Evolutionary conservation across 1,140 invertebrate species (phyloP), one percentile per base, ranked within the genome.

Genomic region (Sarcophaga bullata): DNA sequence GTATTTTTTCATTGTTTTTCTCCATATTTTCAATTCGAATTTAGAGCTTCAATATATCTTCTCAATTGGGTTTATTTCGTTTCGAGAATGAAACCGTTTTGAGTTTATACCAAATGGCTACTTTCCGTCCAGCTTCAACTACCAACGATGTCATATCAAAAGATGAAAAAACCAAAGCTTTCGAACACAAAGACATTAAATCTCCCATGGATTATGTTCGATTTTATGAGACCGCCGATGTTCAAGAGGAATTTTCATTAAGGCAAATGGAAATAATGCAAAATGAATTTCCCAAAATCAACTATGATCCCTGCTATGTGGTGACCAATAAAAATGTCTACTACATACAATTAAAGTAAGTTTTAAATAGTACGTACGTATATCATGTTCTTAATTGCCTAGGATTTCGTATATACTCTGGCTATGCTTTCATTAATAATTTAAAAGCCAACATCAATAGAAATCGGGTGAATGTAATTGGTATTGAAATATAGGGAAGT

Each of bases 241-340:
- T 84, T 0, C 84, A 84, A 37, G 86, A 85, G 68, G 87, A 88
- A 48, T 90, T 84, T 58, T 88, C 88, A 0, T 72, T 89, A 75
- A 84, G 87, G 0, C 88, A 90, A 84, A 86, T 87, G 86, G 88
- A 90, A 76, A 87, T 90, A 46, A 88, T 90, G 88, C 85, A 88
- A 72, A 83, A 81, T 47, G 88, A 89, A 83, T 90, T 90, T 76
- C 89, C 89, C 6, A 87, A 86, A 37, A 89, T 90, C 48, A 89
- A 89, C 73, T 89, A 93, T 72, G 93, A 94, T 91, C 93, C 94
- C 6, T 95, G 95, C 89, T 91, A 95, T 85, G 90, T 96, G 81
- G 92, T 96, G 25, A 95, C 94, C 54, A 93, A 93, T 89, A 91
- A 90, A 85, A 92, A 92, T 86, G 92, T 95, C 68, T 96, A 95